Percentiles rank a stretch among this genome's conserved stretches.
These are phyloP conservation scores for Telmatherina bonti DNA, from an alignment of 2,797 vertebrate species.

Conservation along the genomic window DNA sequence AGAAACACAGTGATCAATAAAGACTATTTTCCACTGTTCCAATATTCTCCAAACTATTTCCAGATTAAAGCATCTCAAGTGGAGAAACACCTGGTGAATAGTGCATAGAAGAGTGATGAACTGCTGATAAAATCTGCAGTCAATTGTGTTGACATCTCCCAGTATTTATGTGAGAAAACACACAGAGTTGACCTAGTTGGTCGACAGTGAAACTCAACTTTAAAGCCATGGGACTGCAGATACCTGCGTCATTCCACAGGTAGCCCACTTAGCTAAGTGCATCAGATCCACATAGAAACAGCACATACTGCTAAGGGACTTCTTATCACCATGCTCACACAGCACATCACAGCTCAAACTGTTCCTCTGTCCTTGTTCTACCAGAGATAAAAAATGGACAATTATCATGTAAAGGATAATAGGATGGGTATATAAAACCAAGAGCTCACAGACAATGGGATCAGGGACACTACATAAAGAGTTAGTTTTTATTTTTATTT, in stretches of 20 bases:
- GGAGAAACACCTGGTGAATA: neutral
- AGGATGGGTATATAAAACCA: constrained; percentile 5
- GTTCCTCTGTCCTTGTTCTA: constrained; percentile 42
- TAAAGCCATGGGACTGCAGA: constrained; percentile 40
- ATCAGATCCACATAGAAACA: constrained; percentile 48
- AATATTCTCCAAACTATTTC: neutral
- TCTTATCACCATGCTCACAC: constrained; percentile 30
- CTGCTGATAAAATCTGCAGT: neutral
- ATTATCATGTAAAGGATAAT: constrained; percentile 11
- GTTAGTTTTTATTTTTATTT: neutral
- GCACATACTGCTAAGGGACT: constrained; percentile 40
- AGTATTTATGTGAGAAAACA: neutral
- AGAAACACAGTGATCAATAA: neutral
- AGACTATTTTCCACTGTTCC: neutral
- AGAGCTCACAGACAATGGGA: constrained; percentile 1
- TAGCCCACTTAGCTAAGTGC: constrained; percentile 37
- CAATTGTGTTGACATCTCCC: no score
- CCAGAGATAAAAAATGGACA: constrained; percentile 20
- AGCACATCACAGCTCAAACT: constrained; percentile 17
- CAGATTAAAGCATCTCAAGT: neutral
- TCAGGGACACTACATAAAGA: neutral
- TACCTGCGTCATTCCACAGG: constrained; percentile 39
- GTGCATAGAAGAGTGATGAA: neutral
- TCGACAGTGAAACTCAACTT: constrained; percentile 10
- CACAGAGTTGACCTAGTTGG: neutral